phyloP scores from a whole-genome alignment of 2,888 invertebrate species.

The Agrilus mali region DNA sequence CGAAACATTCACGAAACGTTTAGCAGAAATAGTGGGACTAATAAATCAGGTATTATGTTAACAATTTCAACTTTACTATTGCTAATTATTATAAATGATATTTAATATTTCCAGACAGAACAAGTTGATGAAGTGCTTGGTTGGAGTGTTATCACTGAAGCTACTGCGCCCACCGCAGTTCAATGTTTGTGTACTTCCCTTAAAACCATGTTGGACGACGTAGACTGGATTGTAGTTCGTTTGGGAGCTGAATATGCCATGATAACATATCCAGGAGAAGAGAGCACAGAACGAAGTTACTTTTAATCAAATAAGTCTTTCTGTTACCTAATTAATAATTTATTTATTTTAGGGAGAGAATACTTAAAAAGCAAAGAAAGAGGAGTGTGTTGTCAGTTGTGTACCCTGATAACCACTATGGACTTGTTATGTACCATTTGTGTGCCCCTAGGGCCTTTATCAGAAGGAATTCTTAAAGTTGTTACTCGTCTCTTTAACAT shows the following conservation, averaged over 20 bases:
- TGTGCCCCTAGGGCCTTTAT: conserved; percentile 39
- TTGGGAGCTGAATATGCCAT: conserved; percentile 30
- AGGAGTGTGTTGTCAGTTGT: conserved; percentile 44
- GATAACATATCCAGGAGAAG: conserved; percentile 23
- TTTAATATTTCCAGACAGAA: conserved; percentile 19
- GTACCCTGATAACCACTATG: conserved; percentile 40
- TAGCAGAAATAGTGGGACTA: conserved; percentile 33
- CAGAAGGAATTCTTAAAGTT: conserved; percentile 43
- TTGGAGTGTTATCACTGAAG: conserved; percentile 31
- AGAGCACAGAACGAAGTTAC: conserved; percentile 26
- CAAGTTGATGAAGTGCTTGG: conserved; percentile 14
- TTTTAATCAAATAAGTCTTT: conserved; percentile 3
- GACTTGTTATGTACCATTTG: conserved; percentile 38
- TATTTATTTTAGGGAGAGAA: conserved; percentile 28
- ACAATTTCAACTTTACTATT: background rate
- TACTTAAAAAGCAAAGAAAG: conserved; percentile 40
- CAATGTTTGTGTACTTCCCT: conserved; percentile 29
- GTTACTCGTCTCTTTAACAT: conserved; percentile 41
- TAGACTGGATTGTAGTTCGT: conserved; percentile 31
- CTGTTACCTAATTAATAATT: background rate
- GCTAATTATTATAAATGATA: no score
- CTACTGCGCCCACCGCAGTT: conserved; percentile 27
- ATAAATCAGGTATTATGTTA: conserved; percentile 30
- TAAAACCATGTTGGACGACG: conserved; percentile 31
- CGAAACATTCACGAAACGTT: conserved; percentile 32